Conservation (phyloP, 2,888 invertebrate genomes). For the Orthosia gracilis region DNA sequence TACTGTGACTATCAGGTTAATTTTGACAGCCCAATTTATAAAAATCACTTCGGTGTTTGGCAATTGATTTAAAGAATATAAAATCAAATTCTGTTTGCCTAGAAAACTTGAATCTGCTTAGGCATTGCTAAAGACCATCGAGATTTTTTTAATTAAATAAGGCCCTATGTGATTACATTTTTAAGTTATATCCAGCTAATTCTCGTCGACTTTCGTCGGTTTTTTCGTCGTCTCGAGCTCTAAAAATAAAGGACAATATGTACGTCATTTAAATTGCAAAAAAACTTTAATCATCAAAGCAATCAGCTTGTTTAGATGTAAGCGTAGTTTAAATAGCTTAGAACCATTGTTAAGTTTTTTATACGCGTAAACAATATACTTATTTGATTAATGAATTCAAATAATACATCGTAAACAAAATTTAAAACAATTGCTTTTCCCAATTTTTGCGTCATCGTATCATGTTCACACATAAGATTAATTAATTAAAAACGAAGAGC, state of each 20-base stretch:
- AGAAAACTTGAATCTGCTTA: no score
- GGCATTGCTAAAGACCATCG: no score
- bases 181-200: not conserved
- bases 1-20: not conserved
- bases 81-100: no score
- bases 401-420: not conserved
- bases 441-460: no score
- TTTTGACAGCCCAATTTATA: no score
- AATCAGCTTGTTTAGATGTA: not conserved
- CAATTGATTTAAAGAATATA: no score
- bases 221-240: not conserved
- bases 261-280: not conserved
- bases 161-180: not conserved
- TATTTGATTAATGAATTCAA: not conserved
- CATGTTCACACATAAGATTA: not conserved
- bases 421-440: not conserved
- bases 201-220: not conserved
- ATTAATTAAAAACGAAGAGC: not conserved
- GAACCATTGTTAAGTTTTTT: not conserved
- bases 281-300: not conserved
- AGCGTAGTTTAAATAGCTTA: not conserved
- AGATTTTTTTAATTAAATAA: no score
- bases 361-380: not conserved
- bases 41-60: no score
- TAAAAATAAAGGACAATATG: not conserved